Conservation (phyloP, 2,113 vertebrate genomes). For the Mormoops blainvillei region DNA sequence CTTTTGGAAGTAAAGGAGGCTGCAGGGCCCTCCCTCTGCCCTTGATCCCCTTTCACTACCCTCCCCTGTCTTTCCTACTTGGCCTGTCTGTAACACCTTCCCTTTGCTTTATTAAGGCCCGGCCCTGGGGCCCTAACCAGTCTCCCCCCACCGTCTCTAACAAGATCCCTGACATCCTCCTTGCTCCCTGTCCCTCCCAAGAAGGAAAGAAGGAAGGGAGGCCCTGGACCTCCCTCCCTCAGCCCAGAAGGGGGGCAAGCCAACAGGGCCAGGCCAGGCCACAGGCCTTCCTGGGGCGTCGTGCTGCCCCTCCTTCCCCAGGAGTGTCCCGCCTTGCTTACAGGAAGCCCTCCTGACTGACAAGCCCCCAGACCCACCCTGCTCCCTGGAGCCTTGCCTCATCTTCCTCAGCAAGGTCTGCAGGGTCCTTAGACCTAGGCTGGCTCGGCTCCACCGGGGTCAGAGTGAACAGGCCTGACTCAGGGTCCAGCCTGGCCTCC, state of each 20-base stretch:
- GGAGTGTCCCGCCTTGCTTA: background rate
- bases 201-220: background rate
- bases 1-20: background rate
- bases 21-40: background rate
- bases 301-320: background rate
- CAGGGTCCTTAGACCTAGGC: background rate
- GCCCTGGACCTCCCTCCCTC: background rate
- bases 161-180: background rate
- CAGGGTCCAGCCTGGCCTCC: slow-evolving; percentile 62
- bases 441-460: background rate
- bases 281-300: background rate
- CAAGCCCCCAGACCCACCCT: no score
- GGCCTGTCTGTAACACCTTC: background rate
- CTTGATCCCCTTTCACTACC: background rate
- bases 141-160: slow-evolving; percentile 32
- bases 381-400: background rate
- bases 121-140: slow-evolving; percentile 43
- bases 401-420: background rate
- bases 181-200: background rate
- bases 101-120: background rate
- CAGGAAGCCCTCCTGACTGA: background rate
- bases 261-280: background rate
- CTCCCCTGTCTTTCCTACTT: background rate
- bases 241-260: background rate
- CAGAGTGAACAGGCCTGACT: slow-evolving; percentile 52